A percentile compares a stretch with the other conserved stretches of the same genome.
Conservation (phyloP, 2,113 vertebrate genomes). For the Seriola dumerili region DNA sequence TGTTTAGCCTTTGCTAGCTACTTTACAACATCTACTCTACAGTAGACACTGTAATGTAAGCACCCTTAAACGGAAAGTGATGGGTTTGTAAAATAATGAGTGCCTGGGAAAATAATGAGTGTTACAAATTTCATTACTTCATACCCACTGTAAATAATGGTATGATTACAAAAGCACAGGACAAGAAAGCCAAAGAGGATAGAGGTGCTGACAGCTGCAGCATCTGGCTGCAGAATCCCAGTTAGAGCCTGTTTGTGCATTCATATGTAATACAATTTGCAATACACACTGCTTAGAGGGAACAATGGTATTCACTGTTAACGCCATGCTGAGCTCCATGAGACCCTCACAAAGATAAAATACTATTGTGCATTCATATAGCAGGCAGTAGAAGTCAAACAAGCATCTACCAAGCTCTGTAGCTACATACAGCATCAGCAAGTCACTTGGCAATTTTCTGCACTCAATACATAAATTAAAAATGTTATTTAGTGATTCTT, state of each 20-base stretch:
- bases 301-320: conserved; percentile 19
- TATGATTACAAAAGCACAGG: not conserved
- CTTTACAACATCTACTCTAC: not conserved
- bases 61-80: no score
- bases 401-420: not conserved
- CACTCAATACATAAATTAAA: not conserved
- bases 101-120: not conserved
- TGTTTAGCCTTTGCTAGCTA: not conserved
- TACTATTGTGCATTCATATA: conserved; percentile 7
- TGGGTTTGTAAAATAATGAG: not conserved
- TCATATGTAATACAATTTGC: not conserved
- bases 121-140: not conserved
- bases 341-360: not conserved
- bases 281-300: conserved; percentile 5
- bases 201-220: conserved; percentile 1
- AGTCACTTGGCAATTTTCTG: not conserved
- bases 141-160: not conserved
- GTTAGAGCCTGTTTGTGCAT: not conserved
- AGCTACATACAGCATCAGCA: conserved; percentile 8
- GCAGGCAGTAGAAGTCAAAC: not conserved
- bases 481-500: not conserved
- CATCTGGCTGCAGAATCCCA: conserved; percentile 5
- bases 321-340: not conserved
- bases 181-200: not conserved
- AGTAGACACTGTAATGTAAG: not conserved